Conservation (phyloP, 2,888 invertebrate genomes). For the Spodoptera exigua region DNA sequence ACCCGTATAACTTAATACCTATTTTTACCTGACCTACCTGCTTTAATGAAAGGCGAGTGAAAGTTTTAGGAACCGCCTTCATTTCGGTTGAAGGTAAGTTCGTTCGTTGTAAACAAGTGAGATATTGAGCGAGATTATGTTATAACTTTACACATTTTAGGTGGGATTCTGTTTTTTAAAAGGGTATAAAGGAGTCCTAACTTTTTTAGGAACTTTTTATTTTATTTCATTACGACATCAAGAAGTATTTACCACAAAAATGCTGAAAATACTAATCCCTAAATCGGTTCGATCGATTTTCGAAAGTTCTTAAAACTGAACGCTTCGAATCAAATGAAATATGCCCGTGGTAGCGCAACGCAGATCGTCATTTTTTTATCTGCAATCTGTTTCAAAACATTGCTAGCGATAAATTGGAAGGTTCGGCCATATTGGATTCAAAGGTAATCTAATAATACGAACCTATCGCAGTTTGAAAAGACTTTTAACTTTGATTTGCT, state of each 20-base stretch:
- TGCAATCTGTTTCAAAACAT: slow-evolving; percentile 30
- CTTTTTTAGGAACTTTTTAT: too few relatives aligned
- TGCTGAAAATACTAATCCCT: neutral
- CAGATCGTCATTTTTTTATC: slow-evolving; percentile 14
- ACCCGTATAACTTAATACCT: neutral
- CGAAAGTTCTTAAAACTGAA: slow-evolving; percentile 8
- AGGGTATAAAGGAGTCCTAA: too few relatives aligned
- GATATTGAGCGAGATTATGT: too few relatives aligned
- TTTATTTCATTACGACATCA: too few relatives aligned
- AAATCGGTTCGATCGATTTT: too few relatives aligned
- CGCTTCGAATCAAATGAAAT: slow-evolving; percentile 23
- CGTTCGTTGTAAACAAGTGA: too few relatives aligned
- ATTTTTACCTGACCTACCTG: slow-evolving; percentile 3
- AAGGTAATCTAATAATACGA: neutral
- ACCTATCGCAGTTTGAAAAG: slow-evolving; percentile 7
- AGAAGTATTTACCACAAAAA: too few relatives aligned
- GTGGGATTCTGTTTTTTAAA: too few relatives aligned
- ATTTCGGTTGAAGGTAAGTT: too few relatives aligned
- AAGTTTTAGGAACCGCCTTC: too few relatives aligned
- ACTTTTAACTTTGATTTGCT: neutral
- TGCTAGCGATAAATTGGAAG: slow-evolving; percentile 19
- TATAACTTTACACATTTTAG: too few relatives aligned
- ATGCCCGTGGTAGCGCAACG: neutral
- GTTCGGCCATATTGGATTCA: neutral
- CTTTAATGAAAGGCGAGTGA: neutral